These are phyloP conservation scores for Geotrypetes seraphini DNA, from an alignment of 2,797 vertebrate genomes.

Conservation along the genomic window DNA sequence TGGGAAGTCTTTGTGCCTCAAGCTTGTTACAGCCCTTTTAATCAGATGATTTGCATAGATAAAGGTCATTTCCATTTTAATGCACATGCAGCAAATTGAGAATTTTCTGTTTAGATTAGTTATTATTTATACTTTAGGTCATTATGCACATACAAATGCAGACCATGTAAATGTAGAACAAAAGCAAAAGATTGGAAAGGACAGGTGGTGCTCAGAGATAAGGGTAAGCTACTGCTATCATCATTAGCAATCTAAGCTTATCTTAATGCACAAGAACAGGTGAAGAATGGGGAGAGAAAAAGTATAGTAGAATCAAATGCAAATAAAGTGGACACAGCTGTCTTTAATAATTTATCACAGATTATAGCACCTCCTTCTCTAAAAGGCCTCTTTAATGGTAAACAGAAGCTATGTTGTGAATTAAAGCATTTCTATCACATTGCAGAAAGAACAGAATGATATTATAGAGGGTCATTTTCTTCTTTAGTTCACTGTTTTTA, in stretches of 20 bases:
- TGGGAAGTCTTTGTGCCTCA: too few relatives aligned
- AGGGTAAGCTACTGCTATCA: not conserved
- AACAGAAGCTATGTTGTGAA: too few relatives aligned
- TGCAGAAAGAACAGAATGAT: too few relatives aligned
- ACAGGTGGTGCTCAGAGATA: not conserved
- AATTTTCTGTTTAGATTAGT: not conserved
- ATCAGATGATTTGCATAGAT: constrained; percentile 1
- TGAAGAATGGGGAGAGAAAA: not conserved
- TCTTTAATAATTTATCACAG: too few relatives aligned
- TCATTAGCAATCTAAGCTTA: not conserved
- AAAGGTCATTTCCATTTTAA: constrained; percentile 3
- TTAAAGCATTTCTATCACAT: too few relatives aligned
- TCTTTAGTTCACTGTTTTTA: too few relatives aligned
- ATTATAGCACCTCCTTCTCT: too few relatives aligned
- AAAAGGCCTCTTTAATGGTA: too few relatives aligned
- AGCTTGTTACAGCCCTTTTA: too few relatives aligned
- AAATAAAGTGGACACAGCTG: too few relatives aligned
- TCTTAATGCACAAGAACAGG: not conserved
- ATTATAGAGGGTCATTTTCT: too few relatives aligned
- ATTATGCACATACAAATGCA: not conserved
- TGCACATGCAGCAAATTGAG: not conserved
- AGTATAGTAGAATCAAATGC: too few relatives aligned
- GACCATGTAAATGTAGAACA: not conserved
- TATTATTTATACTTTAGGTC: not conserved
- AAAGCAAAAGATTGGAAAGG: not conserved